Conservation (phyloP, 2,113 vertebrate genomes). For the Entomyzon cyanotis region DNA sequence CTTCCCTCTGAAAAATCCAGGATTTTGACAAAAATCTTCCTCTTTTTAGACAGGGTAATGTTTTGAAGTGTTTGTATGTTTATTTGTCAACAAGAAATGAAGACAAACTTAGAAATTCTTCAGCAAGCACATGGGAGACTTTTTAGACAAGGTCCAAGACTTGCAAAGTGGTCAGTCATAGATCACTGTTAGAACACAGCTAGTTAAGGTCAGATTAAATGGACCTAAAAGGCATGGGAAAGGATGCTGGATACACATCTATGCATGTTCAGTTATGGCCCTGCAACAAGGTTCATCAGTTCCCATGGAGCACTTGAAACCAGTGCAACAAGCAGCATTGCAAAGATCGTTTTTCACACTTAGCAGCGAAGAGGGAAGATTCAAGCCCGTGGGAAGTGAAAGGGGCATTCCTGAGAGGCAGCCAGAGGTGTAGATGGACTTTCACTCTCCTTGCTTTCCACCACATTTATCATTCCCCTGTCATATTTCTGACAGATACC, state of each 20-base stretch:
- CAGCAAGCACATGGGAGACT: neutral
- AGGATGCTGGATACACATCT: neutral
- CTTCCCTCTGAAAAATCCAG: neutral
- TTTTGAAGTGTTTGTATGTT: neutral
- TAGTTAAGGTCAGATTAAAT: neutral
- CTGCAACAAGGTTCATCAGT: neutral
- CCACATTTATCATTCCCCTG: neutral
- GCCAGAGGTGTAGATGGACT: neutral
- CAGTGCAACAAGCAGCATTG: neutral
- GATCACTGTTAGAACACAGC: neutral
- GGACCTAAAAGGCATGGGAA: neutral
- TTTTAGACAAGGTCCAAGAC: neutral
- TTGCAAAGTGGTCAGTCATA: neutral
- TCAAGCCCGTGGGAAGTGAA: accelerated
- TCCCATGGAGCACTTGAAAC: neutral
- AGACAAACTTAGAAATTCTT: neutral
- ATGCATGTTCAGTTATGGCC: neutral
- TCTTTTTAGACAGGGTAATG: accelerated
- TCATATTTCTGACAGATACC: neutral
- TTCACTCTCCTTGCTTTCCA: neutral
- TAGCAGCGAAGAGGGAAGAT: neutral
- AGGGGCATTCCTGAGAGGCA: neutral
- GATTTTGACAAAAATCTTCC: neutral
- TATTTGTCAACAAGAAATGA: neutral
- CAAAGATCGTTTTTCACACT: accelerated